phyloP scores from a whole-genome alignment of 37 sponge, comb jelly and placozoan species.

The Sycon ciliatum region DNA sequence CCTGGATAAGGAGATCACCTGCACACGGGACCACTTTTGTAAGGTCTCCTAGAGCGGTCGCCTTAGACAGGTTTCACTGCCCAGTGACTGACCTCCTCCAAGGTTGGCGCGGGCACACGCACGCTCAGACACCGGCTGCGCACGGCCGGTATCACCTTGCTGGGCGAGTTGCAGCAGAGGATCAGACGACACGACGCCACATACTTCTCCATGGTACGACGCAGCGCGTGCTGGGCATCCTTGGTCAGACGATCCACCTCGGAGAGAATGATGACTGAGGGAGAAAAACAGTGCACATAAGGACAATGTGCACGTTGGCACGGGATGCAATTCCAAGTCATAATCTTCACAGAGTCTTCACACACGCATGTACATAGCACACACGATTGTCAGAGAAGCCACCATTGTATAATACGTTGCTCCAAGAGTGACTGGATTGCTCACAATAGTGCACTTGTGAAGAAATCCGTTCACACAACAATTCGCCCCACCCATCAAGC shows the following conservation, averaged over 20 bases:
- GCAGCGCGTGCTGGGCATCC: constrained; percentile 90
- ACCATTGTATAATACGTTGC: not conserved
- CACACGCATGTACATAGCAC: too few species aligned
- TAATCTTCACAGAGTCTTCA: too few species aligned
- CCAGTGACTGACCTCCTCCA: constrained; percentile 63
- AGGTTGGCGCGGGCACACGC: constrained; percentile 80
- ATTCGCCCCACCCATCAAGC: too few species aligned
- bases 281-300: not conserved
- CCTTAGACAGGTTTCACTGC: not conserved
- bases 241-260: constrained; percentile 86
- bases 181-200: constrained; percentile 80
- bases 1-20: too few species aligned
- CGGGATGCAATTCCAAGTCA: too few species aligned
- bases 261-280: constrained; percentile 67
- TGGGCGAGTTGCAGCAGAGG: constrained; percentile 94
- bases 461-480: too few species aligned
- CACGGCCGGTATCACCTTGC: constrained; percentile 92
- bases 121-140: constrained; percentile 86
- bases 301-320: not conserved
- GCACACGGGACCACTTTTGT: too few species aligned
- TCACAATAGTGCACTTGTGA: too few species aligned
- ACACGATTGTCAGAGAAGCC: not conserved
- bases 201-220: constrained; percentile 99
- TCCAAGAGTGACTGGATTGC: too few species aligned
- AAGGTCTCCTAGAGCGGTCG: not conserved